These are phyloP conservation scores for Lagenorhynchus albirostris DNA, from an alignment of 2,113 vertebrate species.

Conservation along the genomic window DNA sequence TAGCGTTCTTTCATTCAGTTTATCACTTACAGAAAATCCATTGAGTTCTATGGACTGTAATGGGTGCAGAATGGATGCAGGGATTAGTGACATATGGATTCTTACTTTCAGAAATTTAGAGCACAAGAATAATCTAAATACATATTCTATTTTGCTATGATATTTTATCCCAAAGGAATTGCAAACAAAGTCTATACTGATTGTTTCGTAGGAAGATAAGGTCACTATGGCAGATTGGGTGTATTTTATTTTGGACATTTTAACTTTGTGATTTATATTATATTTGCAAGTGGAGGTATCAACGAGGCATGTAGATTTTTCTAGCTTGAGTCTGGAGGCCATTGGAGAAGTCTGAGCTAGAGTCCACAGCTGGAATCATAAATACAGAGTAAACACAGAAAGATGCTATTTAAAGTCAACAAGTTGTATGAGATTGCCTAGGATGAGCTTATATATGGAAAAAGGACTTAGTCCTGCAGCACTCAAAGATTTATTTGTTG, in stretches of 20 bases:
- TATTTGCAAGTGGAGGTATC: background rate
- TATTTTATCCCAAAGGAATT: background rate
- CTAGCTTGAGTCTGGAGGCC: background rate
- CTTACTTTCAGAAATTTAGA: background rate
- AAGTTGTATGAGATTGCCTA: background rate
- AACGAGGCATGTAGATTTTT: background rate
- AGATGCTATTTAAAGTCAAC: background rate
- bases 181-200: background rate
- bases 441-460: background rate
- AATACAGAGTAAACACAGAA: background rate
- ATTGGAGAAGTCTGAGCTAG: background rate
- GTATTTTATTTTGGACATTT: background rate
- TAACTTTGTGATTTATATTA: background rate
- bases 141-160: background rate
- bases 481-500: background rate
- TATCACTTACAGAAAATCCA: background rate
- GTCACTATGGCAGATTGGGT: background rate
- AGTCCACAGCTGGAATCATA: background rate
- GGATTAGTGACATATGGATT: background rate
- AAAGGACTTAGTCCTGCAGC: background rate
- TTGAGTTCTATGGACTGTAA: background rate
- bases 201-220: background rate
- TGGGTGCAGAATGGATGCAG: background rate
- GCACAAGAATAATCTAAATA: background rate
- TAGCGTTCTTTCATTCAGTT: background rate